Evolutionary conservation across 1,140 invertebrate species (phyloP), one percentile per base, ranked within the genome.

Genomic region (Bathynomus jamesi): DNA sequence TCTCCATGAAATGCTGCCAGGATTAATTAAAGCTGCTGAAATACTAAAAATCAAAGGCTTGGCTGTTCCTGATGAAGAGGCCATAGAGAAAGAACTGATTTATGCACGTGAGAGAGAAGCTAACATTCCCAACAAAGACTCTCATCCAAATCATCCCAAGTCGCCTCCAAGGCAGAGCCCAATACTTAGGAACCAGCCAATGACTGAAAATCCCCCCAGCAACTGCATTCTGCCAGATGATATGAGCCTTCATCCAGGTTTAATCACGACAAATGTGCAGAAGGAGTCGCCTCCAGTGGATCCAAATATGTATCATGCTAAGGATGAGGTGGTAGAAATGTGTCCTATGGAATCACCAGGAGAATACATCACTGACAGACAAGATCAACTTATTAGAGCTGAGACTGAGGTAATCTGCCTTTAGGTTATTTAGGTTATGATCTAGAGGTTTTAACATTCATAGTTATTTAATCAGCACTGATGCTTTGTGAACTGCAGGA

Each of bases 11-110:
- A 91, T 95, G 83, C 84, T 96, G 78, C 89, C 90, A 67, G 90
- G 92, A 11, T 83, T 96, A 76, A 82, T 96, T 28, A 94, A 94
- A 82, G 91, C 93, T 61, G 93, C 93, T 2, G 92, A 95, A 83
- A 91, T 91, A 53, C 82, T 95, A 78, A 91, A 94, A 86, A 94
- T 96, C 63, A 94, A 94, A 82, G 93, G 93, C 63, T 85, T 96
- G 65, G 93, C 92, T 65, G 93, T 69, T 25, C 67, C 67, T 4
- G 67, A 69, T 27, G 67, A 69, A 21, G 29, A 53, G 29, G 17
- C 67, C 46, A 29, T 60, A 69, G 17, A 61, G 61, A 31, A 69
- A 69, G 53, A 69, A 61, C 40, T 53, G 11, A 53, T 11, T 53
- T 17, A 53, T 53, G 40, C 21, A 3, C 5, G 5, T 53, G 40